Percentiles rank a stretch among this genome's conserved stretches.
These are phyloP conservation scores for Sphaerolaimus hirsutus DNA, from an alignment of 2,888 invertebrate species.

Conservation along the genomic window DNA sequence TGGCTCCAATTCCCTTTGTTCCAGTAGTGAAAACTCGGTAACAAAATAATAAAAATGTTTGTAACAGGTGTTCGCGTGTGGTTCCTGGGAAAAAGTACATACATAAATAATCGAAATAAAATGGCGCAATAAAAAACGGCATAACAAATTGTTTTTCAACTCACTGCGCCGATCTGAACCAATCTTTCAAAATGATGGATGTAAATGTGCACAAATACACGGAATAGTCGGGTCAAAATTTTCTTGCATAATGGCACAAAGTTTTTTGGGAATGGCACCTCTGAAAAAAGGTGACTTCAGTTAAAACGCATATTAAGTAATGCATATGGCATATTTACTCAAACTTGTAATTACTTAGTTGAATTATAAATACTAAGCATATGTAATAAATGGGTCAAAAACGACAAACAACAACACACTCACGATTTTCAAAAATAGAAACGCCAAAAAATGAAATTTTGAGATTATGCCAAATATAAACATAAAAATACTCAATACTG, in stretches of 20 bases:
- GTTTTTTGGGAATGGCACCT: slow-evolving; percentile 61
- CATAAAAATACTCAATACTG: too few species aligned
- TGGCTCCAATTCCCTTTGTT: slow-evolving; percentile 58
- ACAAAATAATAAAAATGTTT: slow-evolving; percentile 82
- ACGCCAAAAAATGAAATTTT: too few species aligned
- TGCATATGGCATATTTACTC: too few species aligned
- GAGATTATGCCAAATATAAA: too few species aligned
- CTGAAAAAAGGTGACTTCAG: too few species aligned
- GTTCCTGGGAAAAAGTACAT: slow-evolving; percentile 46
- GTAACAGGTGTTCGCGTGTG: slow-evolving; percentile 75
- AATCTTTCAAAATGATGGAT: slow-evolving; percentile 77
- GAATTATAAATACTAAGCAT: too few species aligned
- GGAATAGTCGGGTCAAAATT: slow-evolving; percentile 57
- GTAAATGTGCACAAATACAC: slow-evolving; percentile 76
- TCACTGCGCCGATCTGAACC: slow-evolving; percentile 58
- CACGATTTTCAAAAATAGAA: too few species aligned
- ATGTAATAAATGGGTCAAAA: too few species aligned
- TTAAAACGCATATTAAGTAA: too few species aligned
- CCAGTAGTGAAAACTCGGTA: slow-evolving; percentile 56
- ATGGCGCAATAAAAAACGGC: background rate
- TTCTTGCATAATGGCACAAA: slow-evolving; percentile 55
- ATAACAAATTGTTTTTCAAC: slow-evolving; percentile 20
- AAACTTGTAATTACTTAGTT: too few species aligned
- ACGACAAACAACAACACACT: too few species aligned
- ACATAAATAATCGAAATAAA: slow-evolving; percentile 2